phyloP scores from a whole-genome alignment of 2,113 vertebrate genomes.

The Passer domesticus region DNA sequence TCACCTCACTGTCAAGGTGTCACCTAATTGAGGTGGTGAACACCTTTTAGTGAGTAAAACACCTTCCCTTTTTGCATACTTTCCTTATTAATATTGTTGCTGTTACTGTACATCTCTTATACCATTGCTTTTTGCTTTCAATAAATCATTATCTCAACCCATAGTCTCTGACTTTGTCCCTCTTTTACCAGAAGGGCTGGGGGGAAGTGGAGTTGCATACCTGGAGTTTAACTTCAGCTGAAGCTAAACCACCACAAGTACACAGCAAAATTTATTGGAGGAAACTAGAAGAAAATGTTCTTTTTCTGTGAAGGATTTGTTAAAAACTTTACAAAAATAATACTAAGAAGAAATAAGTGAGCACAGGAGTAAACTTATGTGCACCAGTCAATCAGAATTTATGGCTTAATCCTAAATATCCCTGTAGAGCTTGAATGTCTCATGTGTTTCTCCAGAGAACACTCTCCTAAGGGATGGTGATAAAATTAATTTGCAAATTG shows the following conservation, averaged over 20 bases:
- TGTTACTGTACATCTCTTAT: background rate
- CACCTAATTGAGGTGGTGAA: background rate
- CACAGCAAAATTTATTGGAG: background rate
- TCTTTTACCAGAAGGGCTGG: background rate
- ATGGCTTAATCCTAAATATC: background rate
- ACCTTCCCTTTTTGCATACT: background rate
- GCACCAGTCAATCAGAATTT: background rate
- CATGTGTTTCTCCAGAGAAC: background rate
- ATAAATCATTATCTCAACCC: background rate
- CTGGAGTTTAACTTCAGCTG: background rate
- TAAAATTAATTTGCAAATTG: background rate
- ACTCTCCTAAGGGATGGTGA: background rate
- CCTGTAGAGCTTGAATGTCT: background rate
- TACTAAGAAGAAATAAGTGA: background rate
- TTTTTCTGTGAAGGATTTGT: background rate
- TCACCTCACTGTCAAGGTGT: background rate
- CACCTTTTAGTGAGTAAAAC: background rate
- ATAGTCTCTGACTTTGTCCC: background rate
- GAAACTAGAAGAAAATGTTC: background rate
- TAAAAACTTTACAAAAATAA: background rate
- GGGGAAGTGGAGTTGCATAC: background rate
- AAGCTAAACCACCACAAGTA: background rate
- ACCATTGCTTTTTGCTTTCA: background rate
- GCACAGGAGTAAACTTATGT: background rate
- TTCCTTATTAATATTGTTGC: background rate